Evolutionary conservation across 2,113 vertebrate genomes (phyloP), one percentile per base, ranked within the genome.

Genomic region (Indicator indicator): DNA sequence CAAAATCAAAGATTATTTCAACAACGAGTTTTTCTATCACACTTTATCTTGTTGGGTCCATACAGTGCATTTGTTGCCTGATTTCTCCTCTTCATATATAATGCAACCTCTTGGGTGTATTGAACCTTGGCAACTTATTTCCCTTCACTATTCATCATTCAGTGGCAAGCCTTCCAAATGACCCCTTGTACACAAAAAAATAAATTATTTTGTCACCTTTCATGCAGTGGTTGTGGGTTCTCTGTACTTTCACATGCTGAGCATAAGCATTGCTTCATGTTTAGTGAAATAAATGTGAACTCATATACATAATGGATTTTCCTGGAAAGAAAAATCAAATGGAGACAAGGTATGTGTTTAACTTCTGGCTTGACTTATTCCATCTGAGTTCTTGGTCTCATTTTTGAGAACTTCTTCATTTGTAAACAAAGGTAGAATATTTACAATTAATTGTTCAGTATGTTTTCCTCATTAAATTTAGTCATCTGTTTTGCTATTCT

Each of bases 1-100:
- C 68, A 89, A 55, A 91, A 76, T n/a, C 72, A 83, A 79, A 52
- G 87, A 91, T 91, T 85, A 50, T 62, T 90, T 87, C 78, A 79
- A 13, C 0, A 1, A 11, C 21, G 71, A 76, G 18, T 74, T 77
- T 95, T 91, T 81, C 84, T 42, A 76, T 88, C 91, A 83, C 28
- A 7, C 18, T 89, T 79, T 68, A 85, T 90, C 87, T 80, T 64
- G 4, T 60, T 64, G 87, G 60, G 23, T 64, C 69, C 27, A 5
- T 2, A 1, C 30, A 59, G 75, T 46, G 81, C 74, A 24, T 91
- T 89, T 87, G 13, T 89, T 87, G 13, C 74, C 71, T 63, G 55
- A 69, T 88, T 90, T 72, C 59, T 50, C 24, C 60, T 82, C 71
- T 16, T 85, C 85, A 44, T 56, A 80, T 32, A 59, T 12, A 80